Conservation (phyloP, 1,140 invertebrate genomes). For the Drosophila lini region DNA sequence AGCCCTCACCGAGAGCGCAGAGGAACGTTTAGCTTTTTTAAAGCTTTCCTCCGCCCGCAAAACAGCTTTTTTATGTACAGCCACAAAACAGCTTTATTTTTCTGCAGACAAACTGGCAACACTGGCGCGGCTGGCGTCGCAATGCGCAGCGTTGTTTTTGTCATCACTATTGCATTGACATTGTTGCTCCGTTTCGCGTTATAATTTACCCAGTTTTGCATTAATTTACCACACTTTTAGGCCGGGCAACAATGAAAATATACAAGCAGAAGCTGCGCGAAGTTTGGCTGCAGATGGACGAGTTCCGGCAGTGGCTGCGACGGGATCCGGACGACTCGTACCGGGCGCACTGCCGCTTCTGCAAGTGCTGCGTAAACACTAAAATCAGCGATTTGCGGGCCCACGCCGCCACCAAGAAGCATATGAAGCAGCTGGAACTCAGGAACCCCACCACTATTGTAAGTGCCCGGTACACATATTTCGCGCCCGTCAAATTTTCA, state of each 20-base stretch:
- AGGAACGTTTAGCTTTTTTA: slow-evolving; percentile 32
- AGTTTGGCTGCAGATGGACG: slow-evolving; percentile 70
- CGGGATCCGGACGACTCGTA: slow-evolving; percentile 69
- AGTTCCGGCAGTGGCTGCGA: slow-evolving; percentile 60
- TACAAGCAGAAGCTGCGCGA: slow-evolving; percentile 71
- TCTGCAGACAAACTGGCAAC: slow-evolving; percentile 30
- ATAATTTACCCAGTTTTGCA: slow-evolving; percentile 11
- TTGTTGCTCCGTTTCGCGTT: slow-evolving; percentile 18
- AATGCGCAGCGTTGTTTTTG: slow-evolving; percentile 57
- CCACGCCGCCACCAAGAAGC: slow-evolving; percentile 66
- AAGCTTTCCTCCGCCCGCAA: slow-evolving; percentile 9
- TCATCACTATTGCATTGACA: slow-evolving; percentile 55
- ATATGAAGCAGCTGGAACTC: slow-evolving; percentile 34
- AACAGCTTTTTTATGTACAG: slow-evolving; percentile 28
- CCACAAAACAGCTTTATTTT: slow-evolving; percentile 28
- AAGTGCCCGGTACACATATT: neutral
- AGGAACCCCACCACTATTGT: slow-evolving; percentile 7
- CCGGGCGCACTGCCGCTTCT: slow-evolving; percentile 65
- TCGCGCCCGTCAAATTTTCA: neutral
- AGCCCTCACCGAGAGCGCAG: slow-evolving; percentile 9
- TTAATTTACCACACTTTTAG: slow-evolving; percentile 8
- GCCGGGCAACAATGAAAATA: slow-evolving; percentile 47
- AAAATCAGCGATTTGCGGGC: slow-evolving; percentile 71
- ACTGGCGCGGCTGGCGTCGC: slow-evolving; percentile 24
- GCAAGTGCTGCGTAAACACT: slow-evolving; percentile 72